phyloP scores from a whole-genome alignment of 2,797 vertebrate genomes.

The Diglossa cyanea region DNA sequence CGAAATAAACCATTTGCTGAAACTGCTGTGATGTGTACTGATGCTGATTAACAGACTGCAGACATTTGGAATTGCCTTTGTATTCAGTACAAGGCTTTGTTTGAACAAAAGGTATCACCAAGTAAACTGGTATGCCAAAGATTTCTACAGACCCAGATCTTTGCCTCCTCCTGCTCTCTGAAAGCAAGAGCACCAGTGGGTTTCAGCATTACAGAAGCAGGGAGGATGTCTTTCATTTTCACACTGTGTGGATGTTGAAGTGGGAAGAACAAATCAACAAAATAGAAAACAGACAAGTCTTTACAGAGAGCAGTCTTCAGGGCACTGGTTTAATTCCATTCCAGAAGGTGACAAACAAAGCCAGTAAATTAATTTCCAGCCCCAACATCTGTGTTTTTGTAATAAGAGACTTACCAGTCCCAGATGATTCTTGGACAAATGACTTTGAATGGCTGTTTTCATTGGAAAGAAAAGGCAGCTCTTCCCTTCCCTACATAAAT shows the following conservation, averaged over 20 bases:
- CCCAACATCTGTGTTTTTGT: background rate
- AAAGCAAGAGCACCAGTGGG: background rate
- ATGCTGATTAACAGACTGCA: background rate
- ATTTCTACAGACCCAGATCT: background rate
- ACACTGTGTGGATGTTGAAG: background rate
- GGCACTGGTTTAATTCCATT: background rate
- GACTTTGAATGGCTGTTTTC: constrained; percentile 36
- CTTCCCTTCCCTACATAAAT: background rate
- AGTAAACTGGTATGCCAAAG: background rate
- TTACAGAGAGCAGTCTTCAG: background rate
- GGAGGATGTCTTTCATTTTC: background rate
- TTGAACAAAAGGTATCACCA: background rate
- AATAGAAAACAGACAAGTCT: background rate
- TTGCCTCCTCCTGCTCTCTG: background rate
- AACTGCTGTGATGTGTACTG: background rate
- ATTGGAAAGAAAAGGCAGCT: background rate
- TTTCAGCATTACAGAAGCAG: background rate
- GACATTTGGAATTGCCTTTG: background rate
- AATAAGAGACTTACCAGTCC: constrained; percentile 23
- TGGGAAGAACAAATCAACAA: background rate
- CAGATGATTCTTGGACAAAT: constrained; percentile 16
- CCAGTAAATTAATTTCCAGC: constrained; percentile 34
- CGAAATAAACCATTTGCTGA: background rate
- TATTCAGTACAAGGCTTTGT: background rate
- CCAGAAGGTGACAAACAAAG: constrained; percentile 16